phyloP scores from a whole-genome alignment of 2,113 vertebrate species.

The Hippocampus abdominalis region DNA sequence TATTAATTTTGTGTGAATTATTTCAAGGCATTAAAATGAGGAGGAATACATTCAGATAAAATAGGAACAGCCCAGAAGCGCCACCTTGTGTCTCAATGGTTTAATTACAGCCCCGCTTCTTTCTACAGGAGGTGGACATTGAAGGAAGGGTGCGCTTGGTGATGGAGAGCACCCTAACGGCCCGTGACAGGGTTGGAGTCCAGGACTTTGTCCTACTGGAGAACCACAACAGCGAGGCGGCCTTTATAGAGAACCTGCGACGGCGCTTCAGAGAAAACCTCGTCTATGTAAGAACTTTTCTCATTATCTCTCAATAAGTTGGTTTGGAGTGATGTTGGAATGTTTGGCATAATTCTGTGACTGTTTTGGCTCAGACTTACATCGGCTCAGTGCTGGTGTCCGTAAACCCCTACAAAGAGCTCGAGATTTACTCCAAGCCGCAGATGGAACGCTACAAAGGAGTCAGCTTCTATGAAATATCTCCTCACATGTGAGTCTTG shows the following conservation, averaged over 20 bases:
- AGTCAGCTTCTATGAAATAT: conserved; percentile 97
- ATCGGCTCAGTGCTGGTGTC: conserved; percentile 95
- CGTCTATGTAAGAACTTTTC: conserved; percentile 78
- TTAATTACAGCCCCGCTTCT: conserved; percentile 1
- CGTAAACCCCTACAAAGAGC: conserved; percentile 93
- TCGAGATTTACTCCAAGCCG: conserved; percentile 92
- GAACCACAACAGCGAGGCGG: conserved; percentile 93
- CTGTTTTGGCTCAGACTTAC: conserved; percentile 79
- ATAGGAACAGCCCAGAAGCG: conserved; percentile 1
- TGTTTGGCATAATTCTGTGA: not conserved
- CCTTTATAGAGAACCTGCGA: conserved; percentile 93
- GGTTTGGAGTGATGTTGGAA: conserved; percentile 11
- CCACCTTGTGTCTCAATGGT: conserved; percentile 2
- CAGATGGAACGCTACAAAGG: conserved; percentile 97
- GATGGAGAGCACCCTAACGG: conserved; percentile 93
- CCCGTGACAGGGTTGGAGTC: conserved; percentile 92
- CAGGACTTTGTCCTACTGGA: conserved; percentile 96
- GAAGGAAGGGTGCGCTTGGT: conserved; percentile 87
- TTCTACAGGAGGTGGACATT: conserved; percentile 78
- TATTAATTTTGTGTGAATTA: not conserved
- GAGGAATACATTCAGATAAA: not conserved
- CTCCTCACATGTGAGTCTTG: conserved; percentile 93
- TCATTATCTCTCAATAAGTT: not conserved
- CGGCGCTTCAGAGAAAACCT: conserved; percentile 93
- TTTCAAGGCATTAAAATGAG: not conserved